Percentiles rank a stretch among this genome's conserved stretches.
These are phyloP conservation scores for Athalia rosae DNA, from an alignment of 2,888 invertebrate species.

Conservation along the genomic window DNA sequence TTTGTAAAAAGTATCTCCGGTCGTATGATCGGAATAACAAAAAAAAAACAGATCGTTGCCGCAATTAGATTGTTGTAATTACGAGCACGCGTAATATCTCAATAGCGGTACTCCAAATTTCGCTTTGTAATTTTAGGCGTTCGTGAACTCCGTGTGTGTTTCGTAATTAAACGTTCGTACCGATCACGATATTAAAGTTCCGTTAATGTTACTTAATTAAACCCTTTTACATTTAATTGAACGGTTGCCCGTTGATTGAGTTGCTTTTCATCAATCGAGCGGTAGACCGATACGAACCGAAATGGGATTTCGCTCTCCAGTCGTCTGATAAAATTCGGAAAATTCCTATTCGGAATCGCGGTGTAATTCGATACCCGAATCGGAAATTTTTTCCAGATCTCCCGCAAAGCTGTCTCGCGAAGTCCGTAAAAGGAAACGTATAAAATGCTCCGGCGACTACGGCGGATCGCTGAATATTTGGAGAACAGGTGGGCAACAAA, in stretches of 20 bases:
- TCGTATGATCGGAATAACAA: too few species aligned
- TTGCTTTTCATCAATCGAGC: neutral
- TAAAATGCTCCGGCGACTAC: neutral
- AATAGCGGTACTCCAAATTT: neutral
- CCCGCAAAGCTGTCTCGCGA: neutral
- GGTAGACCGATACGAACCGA: neutral
- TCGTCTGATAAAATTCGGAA: neutral
- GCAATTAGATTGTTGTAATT: neutral
- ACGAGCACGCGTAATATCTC: neutral
- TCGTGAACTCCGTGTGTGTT: neutral
- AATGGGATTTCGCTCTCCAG: neutral
- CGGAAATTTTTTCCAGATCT: neutral
- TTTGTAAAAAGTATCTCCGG: too few species aligned
- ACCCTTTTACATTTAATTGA: slow-evolving; percentile 28
- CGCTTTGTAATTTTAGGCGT: neutral
- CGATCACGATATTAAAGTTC: slow-evolving; percentile 12
- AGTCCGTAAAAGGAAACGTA: neutral
- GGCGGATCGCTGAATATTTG: slow-evolving; percentile 32
- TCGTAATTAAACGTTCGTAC: slow-evolving; percentile 9
- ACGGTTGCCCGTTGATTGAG: slow-evolving; percentile 3
- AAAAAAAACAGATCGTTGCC: too few species aligned
- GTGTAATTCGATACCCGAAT: too few species aligned
- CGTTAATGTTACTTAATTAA: slow-evolving; percentile 13
- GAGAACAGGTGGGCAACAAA: slow-evolving; percentile 57
- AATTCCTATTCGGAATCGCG: neutral